Conservation (phyloP, 2,113 vertebrate genomes). For the Sorex araneus region DNA sequence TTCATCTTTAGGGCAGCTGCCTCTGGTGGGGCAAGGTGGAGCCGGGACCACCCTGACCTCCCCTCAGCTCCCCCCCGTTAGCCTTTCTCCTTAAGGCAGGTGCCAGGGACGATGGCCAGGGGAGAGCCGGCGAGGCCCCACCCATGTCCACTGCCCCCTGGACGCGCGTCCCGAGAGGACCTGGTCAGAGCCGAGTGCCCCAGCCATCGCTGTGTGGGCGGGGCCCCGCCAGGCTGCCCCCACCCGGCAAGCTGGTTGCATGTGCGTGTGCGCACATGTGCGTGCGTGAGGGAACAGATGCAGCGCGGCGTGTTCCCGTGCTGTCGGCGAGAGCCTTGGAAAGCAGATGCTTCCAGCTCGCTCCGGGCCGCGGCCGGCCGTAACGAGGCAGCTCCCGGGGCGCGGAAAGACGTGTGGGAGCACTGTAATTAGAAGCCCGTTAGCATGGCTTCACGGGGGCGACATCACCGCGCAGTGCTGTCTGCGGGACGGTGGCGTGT, state of each 20-base stretch:
- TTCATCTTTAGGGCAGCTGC: no score
- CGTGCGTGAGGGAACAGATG: slow-evolving; percentile 88
- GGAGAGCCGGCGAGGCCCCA: no score
- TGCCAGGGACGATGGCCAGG: no score
- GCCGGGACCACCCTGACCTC: no score
- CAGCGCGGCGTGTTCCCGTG: slow-evolving; percentile 92
- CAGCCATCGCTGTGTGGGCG: no score
- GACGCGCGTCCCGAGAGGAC: no score
- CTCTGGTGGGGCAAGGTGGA: no score
- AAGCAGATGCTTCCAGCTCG: slow-evolving; percentile 92
- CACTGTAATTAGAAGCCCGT: slow-evolving; percentile 99
- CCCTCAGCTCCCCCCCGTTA: no score
- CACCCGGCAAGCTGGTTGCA: slow-evolving; percentile 24
- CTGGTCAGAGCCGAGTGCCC: no score
- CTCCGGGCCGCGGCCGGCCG: slow-evolving; percentile 91
- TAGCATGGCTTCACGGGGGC: slow-evolving; percentile 94
- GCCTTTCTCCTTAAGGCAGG: no score
- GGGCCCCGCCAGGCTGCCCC: no score
- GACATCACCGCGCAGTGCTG: slow-evolving; percentile 90
- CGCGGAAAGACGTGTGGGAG: slow-evolving; percentile 92
- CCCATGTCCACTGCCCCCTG: no score
- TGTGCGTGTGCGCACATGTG: slow-evolving; percentile 69
- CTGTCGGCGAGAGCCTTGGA: slow-evolving; percentile 92
- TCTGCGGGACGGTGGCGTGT: slow-evolving; percentile 88
- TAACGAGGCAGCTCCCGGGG: slow-evolving; percentile 92